Conservation (phyloP, 1,140 invertebrate genomes). For the Macrobrachium rosenbergii region DNA sequence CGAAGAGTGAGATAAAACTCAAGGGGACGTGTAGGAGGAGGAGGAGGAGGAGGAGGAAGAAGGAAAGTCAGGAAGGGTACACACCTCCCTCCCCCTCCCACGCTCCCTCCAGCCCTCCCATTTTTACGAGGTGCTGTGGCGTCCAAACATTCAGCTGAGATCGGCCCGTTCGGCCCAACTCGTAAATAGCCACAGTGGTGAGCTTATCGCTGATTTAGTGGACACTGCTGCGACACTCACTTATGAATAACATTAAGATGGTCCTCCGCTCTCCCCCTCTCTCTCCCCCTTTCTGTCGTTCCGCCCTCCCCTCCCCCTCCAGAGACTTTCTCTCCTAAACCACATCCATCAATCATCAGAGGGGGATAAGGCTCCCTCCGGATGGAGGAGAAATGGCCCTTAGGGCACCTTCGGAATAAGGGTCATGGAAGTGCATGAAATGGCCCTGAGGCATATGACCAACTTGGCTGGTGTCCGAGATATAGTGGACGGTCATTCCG, state of each 20-base stretch:
- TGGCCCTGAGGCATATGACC: neutral
- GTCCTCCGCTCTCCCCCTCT: neutral
- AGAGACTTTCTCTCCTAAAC: neutral
- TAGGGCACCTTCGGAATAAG: slow-evolving; percentile 4
- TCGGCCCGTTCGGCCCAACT: neutral
- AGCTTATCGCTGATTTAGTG: neutral
- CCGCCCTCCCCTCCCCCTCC: neutral
- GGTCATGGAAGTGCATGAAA: slow-evolving; percentile 2
- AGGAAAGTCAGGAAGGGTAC: neutral
- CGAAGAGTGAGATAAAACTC: no score
- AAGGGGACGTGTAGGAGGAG: no score
- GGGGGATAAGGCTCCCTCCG: neutral
- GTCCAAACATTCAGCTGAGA: neutral
- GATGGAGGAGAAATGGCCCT: neutral
- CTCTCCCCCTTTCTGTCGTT: neutral
- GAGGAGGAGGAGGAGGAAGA: no score
- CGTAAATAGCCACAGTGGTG: no score
- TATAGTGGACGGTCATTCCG: neutral
- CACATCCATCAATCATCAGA: neutral
- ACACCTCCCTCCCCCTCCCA: neutral
- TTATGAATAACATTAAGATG: neutral
- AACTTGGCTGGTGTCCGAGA: neutral
- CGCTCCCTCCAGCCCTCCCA: neutral
- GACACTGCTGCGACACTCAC: neutral
- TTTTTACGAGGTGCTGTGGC: no score